phyloP scores from a whole-genome alignment of 1,140 invertebrate genomes.

The Heliothis subflexa region DNA sequence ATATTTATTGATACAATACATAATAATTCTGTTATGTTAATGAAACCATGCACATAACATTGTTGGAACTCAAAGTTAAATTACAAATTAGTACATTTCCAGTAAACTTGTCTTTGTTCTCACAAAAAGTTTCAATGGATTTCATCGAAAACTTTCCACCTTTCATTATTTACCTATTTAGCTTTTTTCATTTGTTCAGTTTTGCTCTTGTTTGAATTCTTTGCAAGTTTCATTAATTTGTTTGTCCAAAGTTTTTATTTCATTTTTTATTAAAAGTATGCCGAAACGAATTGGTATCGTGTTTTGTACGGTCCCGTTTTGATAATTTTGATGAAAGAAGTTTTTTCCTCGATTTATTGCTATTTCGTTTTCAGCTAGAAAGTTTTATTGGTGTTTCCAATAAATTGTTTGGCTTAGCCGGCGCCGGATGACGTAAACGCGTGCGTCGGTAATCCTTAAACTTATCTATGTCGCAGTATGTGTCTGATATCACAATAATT shows the following conservation, averaged over 20 bases:
- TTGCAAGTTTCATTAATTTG: conserved; percentile 69
- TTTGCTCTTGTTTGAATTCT: conserved; percentile 68
- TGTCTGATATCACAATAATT: neutral
- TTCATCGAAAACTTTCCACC: conserved; percentile 77
- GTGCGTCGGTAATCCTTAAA: conserved; percentile 5
- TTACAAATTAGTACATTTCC: conserved; percentile 71
- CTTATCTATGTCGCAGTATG: conserved; percentile 13
- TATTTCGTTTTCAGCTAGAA: conserved; percentile 34
- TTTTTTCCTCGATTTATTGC: conserved; percentile 29
- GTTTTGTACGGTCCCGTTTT: conserved; percentile 29
- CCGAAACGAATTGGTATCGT: neutral
- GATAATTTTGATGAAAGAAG: conserved; percentile 41
- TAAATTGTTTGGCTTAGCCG: conserved; percentile 11
- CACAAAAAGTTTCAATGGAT: conserved; percentile 77
- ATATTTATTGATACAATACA: too few relatives aligned
- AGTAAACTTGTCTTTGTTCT: conserved; percentile 59
- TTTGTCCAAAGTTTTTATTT: conserved; percentile 55
- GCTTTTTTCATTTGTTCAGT: conserved; percentile 70
- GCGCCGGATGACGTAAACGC: conserved; percentile 8
- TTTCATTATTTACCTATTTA: conserved; percentile 81
- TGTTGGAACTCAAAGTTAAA: conserved; percentile 58
- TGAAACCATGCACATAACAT: conserved; percentile 11
- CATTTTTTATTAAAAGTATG: conserved; percentile 41
- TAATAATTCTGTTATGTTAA: too few relatives aligned
- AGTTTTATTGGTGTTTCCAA: conserved; percentile 34